phyloP scores from a whole-genome alignment of 2,113 vertebrate genomes.

The Astatoreochromis straeleni region DNA sequence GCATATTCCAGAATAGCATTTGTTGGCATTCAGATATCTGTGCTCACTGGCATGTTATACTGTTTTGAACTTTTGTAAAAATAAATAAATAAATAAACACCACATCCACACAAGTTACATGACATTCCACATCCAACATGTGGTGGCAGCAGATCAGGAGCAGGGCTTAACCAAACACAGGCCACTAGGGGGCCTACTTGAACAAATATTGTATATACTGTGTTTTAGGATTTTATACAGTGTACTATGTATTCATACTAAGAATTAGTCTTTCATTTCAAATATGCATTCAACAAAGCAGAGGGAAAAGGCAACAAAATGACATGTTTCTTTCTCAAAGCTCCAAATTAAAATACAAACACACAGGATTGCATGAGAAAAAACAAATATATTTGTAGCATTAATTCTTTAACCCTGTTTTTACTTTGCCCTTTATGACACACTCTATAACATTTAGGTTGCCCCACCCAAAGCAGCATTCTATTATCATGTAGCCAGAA shows the following conservation, averaged over 20 bases:
- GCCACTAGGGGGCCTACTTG: conserved; percentile 2
- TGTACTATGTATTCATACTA: neutral
- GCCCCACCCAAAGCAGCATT: neutral
- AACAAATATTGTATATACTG: neutral
- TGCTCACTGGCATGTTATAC: neutral
- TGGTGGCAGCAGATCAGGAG: neutral
- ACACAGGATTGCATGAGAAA: neutral
- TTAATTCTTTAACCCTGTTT: neutral
- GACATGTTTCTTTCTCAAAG: neutral
- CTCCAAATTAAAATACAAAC: neutral
- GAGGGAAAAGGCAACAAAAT: neutral
- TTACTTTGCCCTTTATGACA: neutral
- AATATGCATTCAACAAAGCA: neutral
- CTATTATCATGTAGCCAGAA: neutral
- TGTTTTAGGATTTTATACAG: neutral
- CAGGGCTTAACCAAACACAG: neutral
- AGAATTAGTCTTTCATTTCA: neutral
- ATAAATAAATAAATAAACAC: neutral
- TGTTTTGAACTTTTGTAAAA: neutral
- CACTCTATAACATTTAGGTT: neutral
- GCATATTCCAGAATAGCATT: neutral
- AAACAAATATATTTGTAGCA: neutral
- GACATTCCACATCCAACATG: neutral
- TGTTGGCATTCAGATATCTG: neutral
- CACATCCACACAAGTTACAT: neutral